These are phyloP conservation scores for Apamea sordens DNA, from an alignment of 2,888 invertebrate species.

Conservation along the genomic window DNA sequence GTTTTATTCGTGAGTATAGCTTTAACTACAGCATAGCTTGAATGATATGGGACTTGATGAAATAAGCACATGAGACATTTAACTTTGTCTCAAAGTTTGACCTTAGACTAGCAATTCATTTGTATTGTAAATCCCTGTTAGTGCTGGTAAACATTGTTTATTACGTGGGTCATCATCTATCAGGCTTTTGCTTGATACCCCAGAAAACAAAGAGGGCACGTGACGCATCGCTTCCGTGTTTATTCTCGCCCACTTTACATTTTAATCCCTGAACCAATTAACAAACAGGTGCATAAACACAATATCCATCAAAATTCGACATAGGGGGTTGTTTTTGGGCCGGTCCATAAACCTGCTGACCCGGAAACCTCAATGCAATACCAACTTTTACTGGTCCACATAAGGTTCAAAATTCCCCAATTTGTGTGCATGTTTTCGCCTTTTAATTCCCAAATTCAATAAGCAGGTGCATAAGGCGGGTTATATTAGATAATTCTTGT, in stretches of 20 bases:
- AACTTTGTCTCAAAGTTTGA: not conserved
- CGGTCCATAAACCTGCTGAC: not conserved
- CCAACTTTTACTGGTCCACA: not conserved
- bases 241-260: slow-evolving; percentile 2
- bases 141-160: not conserved
- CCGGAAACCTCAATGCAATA: not conserved
- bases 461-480: slow-evolving; percentile 56
- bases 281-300: slow-evolving; percentile 37
- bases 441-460: slow-evolving; percentile 40
- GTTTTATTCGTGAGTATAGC: not conserved
- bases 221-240: slow-evolving; percentile 1
- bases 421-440: slow-evolving; percentile 9
- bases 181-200: not conserved
- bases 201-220: not conserved
- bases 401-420: not conserved
- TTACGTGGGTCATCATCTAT: not conserved
- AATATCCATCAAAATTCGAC: slow-evolving; percentile 26
- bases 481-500: slow-evolving; percentile 41
- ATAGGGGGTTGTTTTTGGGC: slow-evolving; percentile 26
- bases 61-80: not conserved
- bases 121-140: no score
- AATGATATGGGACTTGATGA: not conserved
- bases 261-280: slow-evolving; percentile 33
- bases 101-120: not conserved
- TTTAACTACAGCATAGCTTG: not conserved